Evolutionary conservation across 2,888 invertebrate species (phyloP).

Genomic region (Antheraea yamamai): DNA sequence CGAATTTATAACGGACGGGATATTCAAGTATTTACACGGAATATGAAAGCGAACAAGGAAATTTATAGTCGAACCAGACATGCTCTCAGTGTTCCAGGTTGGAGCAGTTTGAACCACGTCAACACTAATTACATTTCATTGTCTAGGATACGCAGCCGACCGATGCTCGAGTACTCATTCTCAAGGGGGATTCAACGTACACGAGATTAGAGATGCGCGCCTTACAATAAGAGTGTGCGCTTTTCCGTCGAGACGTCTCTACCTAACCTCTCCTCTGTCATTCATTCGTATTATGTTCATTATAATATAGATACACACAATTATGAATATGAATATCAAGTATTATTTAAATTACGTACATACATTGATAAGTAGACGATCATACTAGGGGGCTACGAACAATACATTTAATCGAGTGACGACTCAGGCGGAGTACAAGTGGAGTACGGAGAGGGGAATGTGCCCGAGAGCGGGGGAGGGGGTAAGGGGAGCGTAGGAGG

Average conservation of each 20-base stretch:
- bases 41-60: neutral
- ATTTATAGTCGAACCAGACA: conserved; percentile 4
- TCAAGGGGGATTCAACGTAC: no score
- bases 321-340: no score
- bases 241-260: neutral
- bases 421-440: neutral
- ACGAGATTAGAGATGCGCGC: neutral
- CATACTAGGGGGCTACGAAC: neutral
- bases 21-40: neutral
- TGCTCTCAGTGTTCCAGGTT: neutral
- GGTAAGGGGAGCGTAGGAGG: no score
- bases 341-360: neutral
- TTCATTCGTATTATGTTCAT: neutral
- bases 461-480: conserved; percentile 9
- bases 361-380: neutral
- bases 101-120: neutral
- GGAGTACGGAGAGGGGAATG: neutral
- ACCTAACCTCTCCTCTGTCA: neutral
- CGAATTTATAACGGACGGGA: neutral
- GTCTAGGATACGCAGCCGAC: no score
- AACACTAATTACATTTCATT: neutral
- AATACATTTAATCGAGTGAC: neutral
- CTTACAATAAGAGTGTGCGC: neutral
- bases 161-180: no score
- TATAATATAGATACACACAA: neutral